Base-by-base conservation (phyloP, 2,888 invertebrate species). In the Chamaedrilus cognettii region DNA sequence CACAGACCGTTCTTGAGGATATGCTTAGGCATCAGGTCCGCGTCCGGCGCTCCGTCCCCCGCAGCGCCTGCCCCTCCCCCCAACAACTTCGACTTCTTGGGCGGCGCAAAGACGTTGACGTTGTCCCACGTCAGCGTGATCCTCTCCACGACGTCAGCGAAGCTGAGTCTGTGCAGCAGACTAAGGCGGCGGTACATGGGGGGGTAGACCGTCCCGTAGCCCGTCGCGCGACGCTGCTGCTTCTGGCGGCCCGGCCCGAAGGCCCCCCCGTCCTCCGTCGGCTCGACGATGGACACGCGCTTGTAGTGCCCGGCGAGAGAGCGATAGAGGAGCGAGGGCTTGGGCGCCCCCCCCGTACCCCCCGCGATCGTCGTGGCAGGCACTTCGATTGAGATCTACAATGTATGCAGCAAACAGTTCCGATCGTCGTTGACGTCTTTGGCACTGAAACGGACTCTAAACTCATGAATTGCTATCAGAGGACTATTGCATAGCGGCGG, bases 111-210 rank as follows among this genome's bases (percentile, higher is more conserved):
- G 26, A 68, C 68, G 34, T 60, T 68, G 55, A 68, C 55, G n/a
- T 68, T 34, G 11, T 65, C 60, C 68, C 68, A 68, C 11, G 68
- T 68, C 28, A 68, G 31, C 3, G 68, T 68, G 23, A 68, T 68
- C 42, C 57, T 60, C 59, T 68, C 68, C 15, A 68, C 49, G 28
- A 64, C 64, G 15, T 68, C 68, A 4, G 64, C 64, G 33, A 68
- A 68, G 32, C 68, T 68, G 56, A 68, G 66, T 2, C 68, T 42
- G 30, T 64, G 68, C 15, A 64, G 49, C 7, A 52, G 51, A 42
- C 52, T 68, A 26, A 68, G 60, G 42, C 57, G 64, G 33, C 64
- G 64, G 51, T 58, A 64, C 34, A 68, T 33, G 23, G 68, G 68
- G 19, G 64, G 58, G 49, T 65, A 65, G 28, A 68, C 19, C 15